A percentile compares a stretch with the other conserved stretches of the same genome.
These are phyloP conservation scores for Orientallactaga sibirica DNA, from an alignment of 2,797 vertebrate genomes.

Conservation along the genomic window DNA sequence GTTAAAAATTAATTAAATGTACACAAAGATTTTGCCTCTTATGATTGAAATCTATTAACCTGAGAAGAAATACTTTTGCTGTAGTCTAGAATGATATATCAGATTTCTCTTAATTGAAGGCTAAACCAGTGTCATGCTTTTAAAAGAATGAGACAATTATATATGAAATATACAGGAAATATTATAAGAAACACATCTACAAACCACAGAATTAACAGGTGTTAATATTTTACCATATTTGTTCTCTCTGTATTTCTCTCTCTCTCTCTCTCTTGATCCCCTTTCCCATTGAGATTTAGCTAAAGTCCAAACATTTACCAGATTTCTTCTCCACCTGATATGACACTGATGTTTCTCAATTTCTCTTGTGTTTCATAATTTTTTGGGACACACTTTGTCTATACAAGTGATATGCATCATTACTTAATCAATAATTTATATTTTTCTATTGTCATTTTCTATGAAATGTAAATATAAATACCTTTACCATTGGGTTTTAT, in stretches of 20 bases:
- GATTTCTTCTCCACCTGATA: not conserved
- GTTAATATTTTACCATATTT: conserved; percentile 6
- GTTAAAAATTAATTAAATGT: too few relatives aligned
- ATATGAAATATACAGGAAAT: not conserved
- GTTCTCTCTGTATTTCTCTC: not conserved
- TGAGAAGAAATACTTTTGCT: not conserved
- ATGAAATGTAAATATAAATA: too few relatives aligned
- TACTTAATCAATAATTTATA: not conserved
- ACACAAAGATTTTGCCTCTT: too few relatives aligned
- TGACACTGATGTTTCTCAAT: not conserved
- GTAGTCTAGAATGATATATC: not conserved
- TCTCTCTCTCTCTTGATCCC: not conserved
- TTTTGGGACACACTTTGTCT: not conserved
- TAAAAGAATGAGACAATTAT: not conserved
- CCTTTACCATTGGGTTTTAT: not conserved
- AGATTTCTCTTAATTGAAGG: not conserved
- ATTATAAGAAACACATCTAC: not conserved
- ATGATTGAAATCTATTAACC: not conserved
- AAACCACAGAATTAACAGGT: not conserved
- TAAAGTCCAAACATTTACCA: fast-evolving
- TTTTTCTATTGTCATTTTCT: not conserved
- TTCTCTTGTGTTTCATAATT: not conserved
- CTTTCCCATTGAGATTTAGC: not conserved
- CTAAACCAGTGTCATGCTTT: not conserved
- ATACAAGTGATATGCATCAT: not conserved